phyloP scores from a whole-genome alignment of 92 coral and sea anemone species.

The Bergia puertoricense region DNA sequence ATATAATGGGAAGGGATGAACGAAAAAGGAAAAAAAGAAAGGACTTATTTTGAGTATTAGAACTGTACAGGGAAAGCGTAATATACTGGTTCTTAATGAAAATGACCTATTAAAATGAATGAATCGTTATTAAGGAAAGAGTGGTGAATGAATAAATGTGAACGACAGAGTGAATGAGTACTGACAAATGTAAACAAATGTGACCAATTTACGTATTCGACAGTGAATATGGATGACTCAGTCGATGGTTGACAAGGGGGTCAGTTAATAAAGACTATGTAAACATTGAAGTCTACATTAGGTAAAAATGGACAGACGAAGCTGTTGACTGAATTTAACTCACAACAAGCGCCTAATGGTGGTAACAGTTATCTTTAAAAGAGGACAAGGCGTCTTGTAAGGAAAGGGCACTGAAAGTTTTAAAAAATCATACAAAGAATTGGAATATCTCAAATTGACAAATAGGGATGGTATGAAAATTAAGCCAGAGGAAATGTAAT shows the following conservation, averaged over 20 bases:
- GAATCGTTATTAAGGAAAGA: slow-evolving; percentile 8
- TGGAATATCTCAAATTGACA: slow-evolving; percentile 14
- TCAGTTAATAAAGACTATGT: slow-evolving; percentile 17
- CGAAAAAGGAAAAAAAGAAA: slow-evolving; percentile 17
- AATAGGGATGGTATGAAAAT: slow-evolving; percentile 17
- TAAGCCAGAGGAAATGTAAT: slow-evolving; percentile 18
- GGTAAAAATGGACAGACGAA: slow-evolving; percentile 18
- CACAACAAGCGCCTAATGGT: slow-evolving; percentile 20
- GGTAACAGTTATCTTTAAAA: slow-evolving; percentile 17
- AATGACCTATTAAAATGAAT: not conserved
- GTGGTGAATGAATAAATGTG: slow-evolving; percentile 18
- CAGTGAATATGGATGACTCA: slow-evolving; percentile 18
- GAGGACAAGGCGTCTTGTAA: slow-evolving; percentile 20
- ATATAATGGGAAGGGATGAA: slow-evolving; percentile 10
- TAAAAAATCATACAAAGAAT: slow-evolving; percentile 15
- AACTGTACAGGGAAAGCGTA: slow-evolving; percentile 16
- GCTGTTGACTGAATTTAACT: slow-evolving; percentile 18
- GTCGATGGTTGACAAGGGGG: slow-evolving; percentile 21
- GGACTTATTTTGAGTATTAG: slow-evolving; percentile 9
- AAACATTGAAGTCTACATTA: slow-evolving; percentile 17
- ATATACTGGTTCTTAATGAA: not conserved
- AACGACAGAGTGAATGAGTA: slow-evolving; percentile 18
- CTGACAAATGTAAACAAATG: slow-evolving; percentile 17
- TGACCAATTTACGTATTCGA: slow-evolving; percentile 18
- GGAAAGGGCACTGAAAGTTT: slow-evolving; percentile 12